Conservation (phyloP, 2,113 vertebrate genomes). For the Salvelinus alpinus region DNA sequence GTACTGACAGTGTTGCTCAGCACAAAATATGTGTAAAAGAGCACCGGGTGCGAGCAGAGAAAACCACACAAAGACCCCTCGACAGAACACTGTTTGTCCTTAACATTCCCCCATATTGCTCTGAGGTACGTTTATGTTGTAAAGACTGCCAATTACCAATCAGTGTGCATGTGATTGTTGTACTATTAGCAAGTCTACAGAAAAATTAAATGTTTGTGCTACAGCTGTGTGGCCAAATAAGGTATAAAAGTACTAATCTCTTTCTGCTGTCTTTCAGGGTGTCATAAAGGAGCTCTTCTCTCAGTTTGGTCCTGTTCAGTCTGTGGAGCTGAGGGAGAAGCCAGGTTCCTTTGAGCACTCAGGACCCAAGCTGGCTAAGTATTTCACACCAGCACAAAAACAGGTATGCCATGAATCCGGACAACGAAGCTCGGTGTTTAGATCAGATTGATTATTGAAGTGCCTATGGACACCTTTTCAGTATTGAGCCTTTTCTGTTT, state of each 20-base stretch:
- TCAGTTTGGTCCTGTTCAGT: conserved; percentile 74
- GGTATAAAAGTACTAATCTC: not conserved
- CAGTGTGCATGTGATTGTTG: not conserved
- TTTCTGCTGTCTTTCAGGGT: conserved; percentile 58
- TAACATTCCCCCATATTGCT: conserved; percentile 89
- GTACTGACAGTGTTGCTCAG: conserved; percentile 54
- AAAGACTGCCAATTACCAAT: not conserved
- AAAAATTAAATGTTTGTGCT: no score
- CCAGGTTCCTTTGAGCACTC: conserved; percentile 66
- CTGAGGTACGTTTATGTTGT: conserved; percentile 71
- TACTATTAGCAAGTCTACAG: no score
- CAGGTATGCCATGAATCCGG: conserved; percentile 52
- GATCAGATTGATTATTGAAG: not conserved
- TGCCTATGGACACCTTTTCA: not conserved
- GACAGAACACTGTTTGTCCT: conserved; percentile 87
- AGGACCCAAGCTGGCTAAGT: conserved; percentile 55
- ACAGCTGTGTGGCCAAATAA: not conserved
- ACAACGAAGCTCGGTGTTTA: not conserved
- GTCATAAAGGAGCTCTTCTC: conserved; percentile 76
- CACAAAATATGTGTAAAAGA: conserved; percentile 84
- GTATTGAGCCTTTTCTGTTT: not conserved
- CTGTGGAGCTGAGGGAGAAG: conserved; percentile 81
- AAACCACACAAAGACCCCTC: conserved; percentile 68
- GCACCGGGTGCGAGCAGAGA: conserved; percentile 80
- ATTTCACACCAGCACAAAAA: conserved; percentile 69